Base-by-base conservation (phyloP, 2,797 vertebrate genomes). In the Anguilla anguilla region DNA sequence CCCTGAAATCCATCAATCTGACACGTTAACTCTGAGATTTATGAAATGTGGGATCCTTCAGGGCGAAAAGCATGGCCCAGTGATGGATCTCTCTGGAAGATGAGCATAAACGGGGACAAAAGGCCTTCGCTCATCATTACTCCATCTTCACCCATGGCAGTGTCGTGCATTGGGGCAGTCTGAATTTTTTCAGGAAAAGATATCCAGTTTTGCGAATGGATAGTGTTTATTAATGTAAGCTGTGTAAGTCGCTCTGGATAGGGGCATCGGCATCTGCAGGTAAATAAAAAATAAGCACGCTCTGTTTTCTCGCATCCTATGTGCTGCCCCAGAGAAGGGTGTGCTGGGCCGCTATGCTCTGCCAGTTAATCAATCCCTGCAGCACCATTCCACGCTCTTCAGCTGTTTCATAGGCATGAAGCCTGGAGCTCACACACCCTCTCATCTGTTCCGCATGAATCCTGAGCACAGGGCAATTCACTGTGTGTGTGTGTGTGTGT, bases 1-100 rank as follows among this genome's bases (percentile, higher is more conserved):
- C 35, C 39, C 74, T 79, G 74, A 79, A 43, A 79, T 46, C 39
- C 74, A 79, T 79, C 74, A 79, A 79, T 79, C 74, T 79, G 74
- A 79, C 74, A 79, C 15, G 15, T 43, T 43, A 22, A 1, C 17
- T 39, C 19, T 46, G 74, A 79, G 74, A 43, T 43, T 79, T 79
- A 79, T 79, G 19, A 79, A 79, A 46, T 25, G 7, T 35, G 35
- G 39, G 74, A 43, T 79, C 35, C 39, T 79, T 43, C 39, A 17
- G n/a, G 35, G 46, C 74, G 15, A 43, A 43, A 43, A 9, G 15
- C 35, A 19, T 39, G 74, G 6, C 15, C 2, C 74, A 79, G 35
- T 19, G 39, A 79, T 19, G 74, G 15, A 79, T 46, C 13, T 79
- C 22, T 46, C 39, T 6, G 4, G 19, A 79, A 39, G 74, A 46